Evolutionary conservation across 2,888 invertebrate species (phyloP), one percentile per base, ranked within the genome.

Genomic region (Drosophila cognata): DNA sequence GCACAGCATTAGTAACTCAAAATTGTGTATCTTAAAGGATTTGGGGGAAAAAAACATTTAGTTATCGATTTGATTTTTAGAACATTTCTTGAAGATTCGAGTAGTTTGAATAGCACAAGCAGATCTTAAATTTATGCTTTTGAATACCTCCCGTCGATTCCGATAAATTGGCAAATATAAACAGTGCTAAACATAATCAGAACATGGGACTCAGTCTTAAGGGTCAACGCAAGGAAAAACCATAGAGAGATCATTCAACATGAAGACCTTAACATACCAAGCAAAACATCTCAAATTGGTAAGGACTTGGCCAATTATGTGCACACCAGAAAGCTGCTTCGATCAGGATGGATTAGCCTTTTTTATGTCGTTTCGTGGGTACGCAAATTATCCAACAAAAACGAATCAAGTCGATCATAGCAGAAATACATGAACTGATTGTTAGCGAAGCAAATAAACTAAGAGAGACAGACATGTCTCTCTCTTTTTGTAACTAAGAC

Each of bases 91-190:
- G 46, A 46, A 25, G 46, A 16, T 21, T 33, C 1, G 31, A n/a
- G 46, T 16, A 46, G 16, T 46, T 46, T 46, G 21, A 35, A 16
- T 21, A 16, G 13, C 7, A 38, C 38, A 55, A 25, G 38, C 38
- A 38, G 28, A 55, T 55, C 38, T 38, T 55, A 28, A 36, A 55
- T 28, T 13, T 13, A 28, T 28, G 28, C 13, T 38, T 53, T 56
- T 56, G 56, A 56, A 38, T 56, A 56, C 38, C 38, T 38, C 56
- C 55, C 36, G 11, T 13, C 18, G 36, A 38, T 38, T 28, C 28
- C 36, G 18, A 18, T n/a, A 28, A 21, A 18, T 58, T 43, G 43
- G 21, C 21, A 25, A 46, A 8, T 25, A 25, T 46, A 25, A 4
- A 16, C 25, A 46, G 21, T 18, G 4, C 13, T 36, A 46, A 66